Percentiles rank a stretch among this genome's conserved stretches.
phyloP scores from a whole-genome alignment of 2,797 vertebrate species.

The Vipera latastei region DNA sequence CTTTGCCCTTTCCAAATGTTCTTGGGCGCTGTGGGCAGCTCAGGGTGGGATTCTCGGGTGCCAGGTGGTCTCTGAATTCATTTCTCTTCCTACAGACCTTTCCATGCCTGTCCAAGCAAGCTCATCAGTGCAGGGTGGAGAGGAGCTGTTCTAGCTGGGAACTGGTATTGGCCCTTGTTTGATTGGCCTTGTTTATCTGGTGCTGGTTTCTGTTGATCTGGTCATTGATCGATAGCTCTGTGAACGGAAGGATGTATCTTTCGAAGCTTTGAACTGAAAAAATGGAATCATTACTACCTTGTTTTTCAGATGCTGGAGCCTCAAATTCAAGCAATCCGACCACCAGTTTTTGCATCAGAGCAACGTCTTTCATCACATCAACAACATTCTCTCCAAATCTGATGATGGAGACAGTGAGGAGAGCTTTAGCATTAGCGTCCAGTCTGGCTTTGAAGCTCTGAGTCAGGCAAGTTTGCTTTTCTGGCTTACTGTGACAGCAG shows the following conservation, averaged over 20 bases:
- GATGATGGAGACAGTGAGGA: constrained; percentile 99
- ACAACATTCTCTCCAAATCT: constrained; percentile 98
- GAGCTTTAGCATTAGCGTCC: constrained; percentile 97
- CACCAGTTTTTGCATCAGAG: constrained; percentile 99
- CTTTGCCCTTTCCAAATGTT: background rate
- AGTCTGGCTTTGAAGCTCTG: constrained; percentile 96
- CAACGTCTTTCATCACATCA: constrained; percentile 99
- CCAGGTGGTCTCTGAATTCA: background rate
- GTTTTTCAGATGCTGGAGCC: constrained; percentile 92
- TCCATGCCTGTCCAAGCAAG: background rate
- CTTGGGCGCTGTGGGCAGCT: background rate
- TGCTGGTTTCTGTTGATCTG: background rate
- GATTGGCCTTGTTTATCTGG: background rate
- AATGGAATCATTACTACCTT: constrained; percentile 20
- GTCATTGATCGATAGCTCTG: background rate
- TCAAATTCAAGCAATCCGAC: constrained; percentile 99
- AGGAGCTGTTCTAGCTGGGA: background rate
- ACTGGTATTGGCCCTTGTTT: background rate
- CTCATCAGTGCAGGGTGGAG: background rate
- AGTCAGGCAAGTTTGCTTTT: constrained; percentile 81
- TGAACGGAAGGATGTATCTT: background rate
- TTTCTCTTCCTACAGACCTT: background rate
- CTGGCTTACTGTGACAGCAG: background rate
- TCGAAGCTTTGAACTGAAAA: background rate
- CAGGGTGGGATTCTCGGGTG: background rate